Base-by-base conservation (phyloP, 2,113 vertebrate genomes). In the Oostethus manadensis region DNA sequence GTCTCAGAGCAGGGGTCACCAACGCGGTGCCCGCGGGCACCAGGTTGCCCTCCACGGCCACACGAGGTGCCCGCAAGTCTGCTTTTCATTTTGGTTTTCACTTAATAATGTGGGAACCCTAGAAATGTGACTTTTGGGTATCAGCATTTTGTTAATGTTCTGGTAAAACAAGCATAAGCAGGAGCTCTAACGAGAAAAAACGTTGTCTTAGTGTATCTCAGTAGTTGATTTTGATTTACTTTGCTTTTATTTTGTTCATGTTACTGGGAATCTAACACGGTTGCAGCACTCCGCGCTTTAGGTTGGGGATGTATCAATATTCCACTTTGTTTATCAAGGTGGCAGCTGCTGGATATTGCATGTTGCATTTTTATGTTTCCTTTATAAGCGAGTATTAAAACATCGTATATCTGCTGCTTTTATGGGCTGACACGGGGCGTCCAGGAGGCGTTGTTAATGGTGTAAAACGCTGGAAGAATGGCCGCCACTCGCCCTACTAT, bases 311-410 rank as follows among this genome's bases (percentile, higher is more conserved):
- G 86, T 82, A 90, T 90, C 89, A 90, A 90, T 90, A 90, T 90
- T 89, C 86, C 58, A 87, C 88, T 90, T 90, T 91, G 90, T 91
- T 90, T 89, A 90, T 90, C 88, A 88, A 84, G 84, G 83, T 89
- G 88, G 88, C 87, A 83, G 84, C 84, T 83, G 81, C 77, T 87
- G 79, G 87, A 90, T 91, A 90, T 91, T 91, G 83, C 90, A 81
- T 87, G 90, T 90, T 91, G 83, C 89, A 83, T 87, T 89, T 91
- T 89, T 90, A 89, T 90, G 88, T 86, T 81, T 86, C 81, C 82
- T 89, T 89, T 90, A 87, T 88, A 90, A 90, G 87, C 79, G 79
- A 76, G 86, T 88, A 89, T 91, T 90, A 90, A 90, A 91, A 88
- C 80, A 86, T 88, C 88, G 89, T 88, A 89, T 85, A 89, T 89